Base-by-base conservation (phyloP, 2,888 invertebrate species). In the Synergus gifuensis region DNA sequence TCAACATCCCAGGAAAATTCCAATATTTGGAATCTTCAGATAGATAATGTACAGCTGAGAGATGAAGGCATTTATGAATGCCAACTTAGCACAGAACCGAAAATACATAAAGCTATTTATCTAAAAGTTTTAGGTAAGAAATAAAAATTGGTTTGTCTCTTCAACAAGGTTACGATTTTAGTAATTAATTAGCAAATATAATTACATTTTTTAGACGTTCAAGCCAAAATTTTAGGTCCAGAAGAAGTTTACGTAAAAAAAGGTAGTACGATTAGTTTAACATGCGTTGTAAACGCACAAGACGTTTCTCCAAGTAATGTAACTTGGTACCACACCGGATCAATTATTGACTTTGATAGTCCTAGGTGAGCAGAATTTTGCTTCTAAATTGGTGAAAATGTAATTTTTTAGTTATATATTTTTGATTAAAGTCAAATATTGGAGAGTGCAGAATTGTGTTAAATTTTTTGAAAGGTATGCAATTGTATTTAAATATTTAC, bases 71-170 rank as follows among this genome's bases (percentile, higher is more conserved):
- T 96, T 84, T 97, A 97, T 93, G 97, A 97, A 92, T 97, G 97
- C 89, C 97, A 97, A 94, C 96, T 97, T 88, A 97, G 97, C 92
- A 97, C 97, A 0, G 97, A 97, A 90, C 97, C 97, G 40, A 97
- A 97, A 93, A 96, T 97, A 91, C 97, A 96, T 92, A 95, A 96
- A 94, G 97, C 97, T 46, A 94, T 97, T 86, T 93, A 95, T 89
- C 94, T 97, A 78, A 95, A 95, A 89, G 96, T 97, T 80, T 96
- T 96, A 94, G 97, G 97, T 97, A 93, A 93, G 92, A 46, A 78
- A 40, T 76, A 36, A 49, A 78, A 69, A 36, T 69, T 79, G 79
- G 76, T 69, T 79, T 78, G 76, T 49, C 62, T 69, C 44, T 12
- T 63, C 1, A 78, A 78, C 16, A 76, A 78, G 69, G 22, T 76